These are phyloP conservation scores for Eira barbara DNA, from an alignment of 2,113 vertebrate species.

Conservation along the genomic window DNA sequence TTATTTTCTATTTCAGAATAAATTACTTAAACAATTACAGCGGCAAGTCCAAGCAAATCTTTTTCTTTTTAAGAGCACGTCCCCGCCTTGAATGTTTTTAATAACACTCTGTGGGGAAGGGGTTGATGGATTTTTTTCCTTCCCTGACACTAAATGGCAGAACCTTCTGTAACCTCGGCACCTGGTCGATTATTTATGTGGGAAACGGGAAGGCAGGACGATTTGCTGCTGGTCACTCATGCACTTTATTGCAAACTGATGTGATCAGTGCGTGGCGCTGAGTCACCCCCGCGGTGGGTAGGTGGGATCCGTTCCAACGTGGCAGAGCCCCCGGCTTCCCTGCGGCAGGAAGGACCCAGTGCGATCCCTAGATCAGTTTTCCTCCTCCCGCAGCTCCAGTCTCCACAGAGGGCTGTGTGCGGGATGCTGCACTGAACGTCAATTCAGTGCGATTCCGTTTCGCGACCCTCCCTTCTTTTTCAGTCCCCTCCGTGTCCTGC, in stretches of 20 bases:
- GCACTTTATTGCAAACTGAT: not conserved
- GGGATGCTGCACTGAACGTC: not conserved
- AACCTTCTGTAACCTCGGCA: not conserved
- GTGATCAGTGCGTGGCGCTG: not conserved
- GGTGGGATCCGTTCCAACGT: not conserved
- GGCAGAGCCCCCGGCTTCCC: not conserved
- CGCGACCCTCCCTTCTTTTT: not conserved
- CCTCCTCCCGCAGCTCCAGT: not conserved
- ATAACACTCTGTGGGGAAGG: not conserved
- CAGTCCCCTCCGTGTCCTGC: not conserved
- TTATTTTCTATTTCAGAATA: conserved; percentile 8
- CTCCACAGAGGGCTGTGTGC: rapidly evolving
- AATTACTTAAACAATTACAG: not conserved
- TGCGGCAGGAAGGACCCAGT: not conserved
- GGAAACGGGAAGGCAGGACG: not conserved
- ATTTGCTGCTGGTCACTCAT: not conserved
- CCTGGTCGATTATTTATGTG: not conserved
- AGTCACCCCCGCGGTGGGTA: not conserved
- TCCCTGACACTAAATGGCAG: not conserved
- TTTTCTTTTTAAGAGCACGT: not conserved
- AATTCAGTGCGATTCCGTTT: not conserved
- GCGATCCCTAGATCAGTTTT: too few species aligned
- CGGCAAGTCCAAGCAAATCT: not conserved
- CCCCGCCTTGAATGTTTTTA: not conserved
- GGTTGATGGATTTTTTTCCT: not conserved